phyloP scores from a whole-genome alignment of 2,113 vertebrate genomes.

The Leptodactylus fuscus region DNA sequence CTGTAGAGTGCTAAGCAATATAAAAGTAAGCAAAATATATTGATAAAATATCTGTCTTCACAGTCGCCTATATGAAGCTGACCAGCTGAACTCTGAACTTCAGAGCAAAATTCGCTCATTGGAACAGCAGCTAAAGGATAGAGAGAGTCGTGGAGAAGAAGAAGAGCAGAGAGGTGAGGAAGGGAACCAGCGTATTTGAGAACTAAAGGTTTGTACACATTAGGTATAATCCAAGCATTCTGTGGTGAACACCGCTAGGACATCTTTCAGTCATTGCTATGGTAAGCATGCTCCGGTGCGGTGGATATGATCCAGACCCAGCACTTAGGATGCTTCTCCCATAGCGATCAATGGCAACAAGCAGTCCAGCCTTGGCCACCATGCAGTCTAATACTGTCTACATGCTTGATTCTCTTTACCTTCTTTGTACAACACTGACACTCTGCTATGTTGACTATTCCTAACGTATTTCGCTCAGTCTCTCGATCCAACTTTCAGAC shows the following conservation, averaged over 20 bases:
- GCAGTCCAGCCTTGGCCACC: background rate
- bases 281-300: background rate
- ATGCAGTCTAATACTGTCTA: background rate
- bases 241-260: background rate
- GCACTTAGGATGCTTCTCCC: background rate
- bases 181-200: background rate
- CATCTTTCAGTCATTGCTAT: background rate
- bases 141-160: background rate
- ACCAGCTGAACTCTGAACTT: constrained; percentile 50
- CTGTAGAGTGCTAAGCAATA: no score
- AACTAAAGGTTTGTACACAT: constrained; percentile 9
- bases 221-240: constrained; percentile 11
- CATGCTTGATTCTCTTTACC: constrained; percentile 22
- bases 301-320: background rate
- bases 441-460: constrained; percentile 24
- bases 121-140: constrained; percentile 40
- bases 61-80: constrained; percentile 53
- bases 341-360: background rate
- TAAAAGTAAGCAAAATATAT: no score
- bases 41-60: background rate
- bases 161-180: constrained; percentile 43
- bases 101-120: constrained; percentile 47
- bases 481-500: background rate
- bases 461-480: background rate
- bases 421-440: background rate